These are phyloP conservation scores for Percopsis transmontana DNA, from an alignment of 2,113 vertebrate species.

Conservation along the genomic window DNA sequence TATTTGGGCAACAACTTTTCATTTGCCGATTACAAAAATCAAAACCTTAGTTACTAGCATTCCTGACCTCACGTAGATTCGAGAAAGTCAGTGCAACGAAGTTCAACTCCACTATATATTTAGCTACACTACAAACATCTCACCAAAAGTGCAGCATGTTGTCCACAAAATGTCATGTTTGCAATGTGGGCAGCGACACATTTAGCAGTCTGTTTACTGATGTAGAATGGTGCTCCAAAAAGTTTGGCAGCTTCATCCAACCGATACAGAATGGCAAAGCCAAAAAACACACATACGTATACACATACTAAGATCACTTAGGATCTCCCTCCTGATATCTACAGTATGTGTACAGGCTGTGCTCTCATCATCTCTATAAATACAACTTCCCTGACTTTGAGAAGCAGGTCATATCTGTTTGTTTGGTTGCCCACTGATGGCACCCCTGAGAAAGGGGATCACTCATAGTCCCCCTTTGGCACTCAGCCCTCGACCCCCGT, in stretches of 20 bases:
- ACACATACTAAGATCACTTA: too few species aligned
- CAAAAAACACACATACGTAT: too few species aligned
- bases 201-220: background rate
- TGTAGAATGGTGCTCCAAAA: background rate
- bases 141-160: constrained; percentile 10
- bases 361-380: constrained; percentile 56
- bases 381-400: constrained; percentile 60
- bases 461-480: constrained; percentile 34
- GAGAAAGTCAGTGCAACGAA: background rate
- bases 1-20: constrained; percentile 25
- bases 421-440: constrained; percentile 42
- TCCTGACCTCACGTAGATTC: background rate
- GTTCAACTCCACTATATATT: constrained; percentile 16
- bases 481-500: background rate
- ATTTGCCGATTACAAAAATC: constrained; percentile 18
- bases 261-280: background rate
- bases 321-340: background rate
- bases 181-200: background rate
- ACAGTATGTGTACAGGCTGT: too few species aligned
- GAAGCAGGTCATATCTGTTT: constrained; percentile 70
- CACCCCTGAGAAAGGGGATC: constrained; percentile 51
- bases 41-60: background rate
- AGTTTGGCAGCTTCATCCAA: background rate
- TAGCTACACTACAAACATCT: background rate
- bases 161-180: constrained; percentile 20